A percentile compares a stretch with the other conserved stretches of the same genome.
These are phyloP conservation scores for Crocodylus rhombifer DNA, from an alignment of 2,797 vertebrate genomes.

Conservation along the genomic window DNA sequence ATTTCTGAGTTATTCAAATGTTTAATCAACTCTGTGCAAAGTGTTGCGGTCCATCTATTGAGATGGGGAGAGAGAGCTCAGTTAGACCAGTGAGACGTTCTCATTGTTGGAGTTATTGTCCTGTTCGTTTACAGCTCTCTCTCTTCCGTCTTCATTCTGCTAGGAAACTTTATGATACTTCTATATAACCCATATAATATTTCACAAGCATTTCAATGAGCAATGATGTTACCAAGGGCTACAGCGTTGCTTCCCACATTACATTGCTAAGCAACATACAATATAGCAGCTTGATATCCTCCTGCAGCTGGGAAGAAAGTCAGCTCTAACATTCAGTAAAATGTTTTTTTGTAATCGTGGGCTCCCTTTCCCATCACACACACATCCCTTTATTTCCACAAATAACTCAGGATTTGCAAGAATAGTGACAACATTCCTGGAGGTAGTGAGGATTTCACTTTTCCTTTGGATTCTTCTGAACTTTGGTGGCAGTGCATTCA, in stretches of 20 bases:
- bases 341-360: slow-evolving; percentile 20
- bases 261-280: slow-evolving; percentile 78
- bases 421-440: slow-evolving; percentile 3
- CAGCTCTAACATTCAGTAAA: slow-evolving; percentile 51
- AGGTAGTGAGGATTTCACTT: not conserved
- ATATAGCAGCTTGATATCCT: slow-evolving; percentile 70
- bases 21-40: slow-evolving; percentile 26
- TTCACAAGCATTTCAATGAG: slow-evolving; percentile 71
- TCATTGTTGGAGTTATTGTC: slow-evolving; percentile 3
- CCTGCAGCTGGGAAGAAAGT: slow-evolving; percentile 60
- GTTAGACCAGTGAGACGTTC: slow-evolving; percentile 31
- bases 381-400: slow-evolving; percentile 16
- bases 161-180: slow-evolving; percentile 55
- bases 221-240: slow-evolving; percentile 73
- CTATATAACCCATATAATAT: slow-evolving; percentile 72
- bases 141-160: slow-evolving; percentile 37
- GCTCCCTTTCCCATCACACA: slow-evolving; percentile 4
- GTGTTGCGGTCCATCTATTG: not conserved
- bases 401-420: slow-evolving; percentile 5
- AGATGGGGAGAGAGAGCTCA: slow-evolving; percentile 14
- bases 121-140: slow-evolving; percentile 21
- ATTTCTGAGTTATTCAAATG: not conserved
- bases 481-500: not conserved
- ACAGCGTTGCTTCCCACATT: slow-evolving; percentile 71
- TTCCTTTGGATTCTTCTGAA: not conserved